Conservation (phyloP, 1,140 invertebrate species). For the Spodoptera frugiperda region DNA sequence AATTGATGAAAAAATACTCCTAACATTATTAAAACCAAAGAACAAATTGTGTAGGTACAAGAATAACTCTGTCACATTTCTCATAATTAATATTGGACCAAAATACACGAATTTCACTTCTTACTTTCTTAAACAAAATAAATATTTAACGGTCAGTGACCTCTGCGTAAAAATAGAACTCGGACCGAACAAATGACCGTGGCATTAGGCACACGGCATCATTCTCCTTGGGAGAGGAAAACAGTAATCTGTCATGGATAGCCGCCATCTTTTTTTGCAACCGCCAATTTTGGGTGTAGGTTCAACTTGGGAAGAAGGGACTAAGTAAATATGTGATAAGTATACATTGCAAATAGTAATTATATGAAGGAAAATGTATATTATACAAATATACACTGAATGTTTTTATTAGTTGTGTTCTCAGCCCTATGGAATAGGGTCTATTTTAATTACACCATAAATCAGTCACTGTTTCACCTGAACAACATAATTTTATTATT, state of each 20-base stretch:
- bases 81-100: not conserved
- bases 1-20: not conserved
- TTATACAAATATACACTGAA: too few relatives aligned
- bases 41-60: too few relatives aligned
- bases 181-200: slow-evolving; percentile 32
- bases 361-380: too few relatives aligned
- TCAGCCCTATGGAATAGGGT: too few relatives aligned
- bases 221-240: slow-evolving; percentile 31
- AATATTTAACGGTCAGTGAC: slow-evolving; percentile 5
- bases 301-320: not conserved
- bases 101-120: not conserved
- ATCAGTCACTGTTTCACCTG: too few relatives aligned
- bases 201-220: slow-evolving; percentile 17
- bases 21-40: not conserved
- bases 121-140: not conserved
- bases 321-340: not conserved
- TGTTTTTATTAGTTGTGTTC: too few relatives aligned
- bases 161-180: slow-evolving; percentile 21
- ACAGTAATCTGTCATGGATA: slow-evolving; percentile 27
- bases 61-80: not conserved
- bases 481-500: not conserved
- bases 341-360: not conserved
- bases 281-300: not conserved
- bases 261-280: slow-evolving; percentile 10
- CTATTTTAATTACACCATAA: too few relatives aligned